Evolutionary conservation across 2,888 invertebrate species (phyloP).

Genomic region (Brassicogethes aeneus): DNA sequence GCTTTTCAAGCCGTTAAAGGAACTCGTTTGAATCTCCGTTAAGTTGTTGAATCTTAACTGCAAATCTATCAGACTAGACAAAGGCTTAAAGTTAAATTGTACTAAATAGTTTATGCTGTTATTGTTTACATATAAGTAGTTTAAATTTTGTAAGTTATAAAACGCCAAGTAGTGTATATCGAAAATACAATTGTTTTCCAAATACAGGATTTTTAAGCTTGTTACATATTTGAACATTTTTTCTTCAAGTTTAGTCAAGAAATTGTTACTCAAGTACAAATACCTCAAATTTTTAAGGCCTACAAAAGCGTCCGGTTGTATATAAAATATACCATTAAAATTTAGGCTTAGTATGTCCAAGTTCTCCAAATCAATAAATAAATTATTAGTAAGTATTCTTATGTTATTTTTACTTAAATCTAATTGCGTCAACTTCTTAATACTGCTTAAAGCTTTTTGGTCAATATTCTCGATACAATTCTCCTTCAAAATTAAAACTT

Average conservation of each 20-base stretch:
- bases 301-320: conserved; percentile 36
- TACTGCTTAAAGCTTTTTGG: conserved; percentile 32
- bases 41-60: conserved; percentile 36
- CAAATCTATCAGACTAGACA: conserved; percentile 34
- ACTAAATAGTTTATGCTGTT: conserved; percentile 35
- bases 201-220: conserved; percentile 35
- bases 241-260: conserved; percentile 33
- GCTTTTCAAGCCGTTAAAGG: conserved; percentile 37
- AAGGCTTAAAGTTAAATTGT: conserved; percentile 35
- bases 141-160: conserved; percentile 30
- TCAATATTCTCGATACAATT: conserved; percentile 37
- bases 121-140: conserved; percentile 36
- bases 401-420: conserved; percentile 33
- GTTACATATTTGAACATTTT: conserved; percentile 34
- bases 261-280: conserved; percentile 38
- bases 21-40: conserved; percentile 32
- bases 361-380: conserved; percentile 35
- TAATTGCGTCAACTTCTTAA: conserved; percentile 32
- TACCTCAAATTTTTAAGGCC: conserved; percentile 35
- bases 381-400: conserved; percentile 29
- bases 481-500: conserved; percentile 31
- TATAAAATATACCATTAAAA: conserved; percentile 32
- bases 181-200: conserved; percentile 38
- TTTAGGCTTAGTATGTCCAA: conserved; percentile 37
- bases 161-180: conserved; percentile 38